Base-by-base conservation (phyloP, 2,888 invertebrate species). In the Sarcophaga caerulescens region DNA sequence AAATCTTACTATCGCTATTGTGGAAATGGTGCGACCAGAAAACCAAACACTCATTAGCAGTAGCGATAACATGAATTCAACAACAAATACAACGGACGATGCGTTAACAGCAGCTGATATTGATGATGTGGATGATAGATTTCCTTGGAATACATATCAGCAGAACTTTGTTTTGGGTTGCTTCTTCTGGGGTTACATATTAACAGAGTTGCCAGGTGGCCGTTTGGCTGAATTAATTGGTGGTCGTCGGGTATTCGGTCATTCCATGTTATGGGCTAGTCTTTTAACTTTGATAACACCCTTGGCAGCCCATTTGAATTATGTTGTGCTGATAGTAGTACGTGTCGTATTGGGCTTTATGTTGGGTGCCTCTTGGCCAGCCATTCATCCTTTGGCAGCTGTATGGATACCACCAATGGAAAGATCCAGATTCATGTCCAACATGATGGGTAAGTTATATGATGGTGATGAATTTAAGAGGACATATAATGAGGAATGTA, bases 351-450 rank as follows among this genome's bases (percentile, higher is more conserved):
- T 97, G 44, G 97, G 97, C 74, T 95, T 97, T 90, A 94, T 96
- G 92, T 94, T 97, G 93, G 93, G 97, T 73, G 98, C 97, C 17
- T 97, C 97, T 11, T 99, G 98, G 96, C 99, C 99, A 0, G 97
- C 98, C 8, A 98, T 98, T 90, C 97, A 98, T 84, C 97, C 98
- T 5, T 96, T 99, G 95, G 97, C 98, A 60, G 97, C 98, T 10
- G 96, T 96, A 87, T 99, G 99, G 99, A 97, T 98, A 84, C 98
- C 98, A 10, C 98, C 98, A 14, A 95, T 96, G 94, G 98, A 99
- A 92, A 95, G 98, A 88, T 97, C 98, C 65, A 97, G 98, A 93
- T 97, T 99, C 93, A 97, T 98, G 93, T 96, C 98, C 11, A 97
- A 97, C 90, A 97, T 97, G 96, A 97, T 97, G 97, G 97, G 96